Conservation (phyloP, 37 sponge, comb jelly and placozoan genomes). For the Ianthella basta region DNA sequence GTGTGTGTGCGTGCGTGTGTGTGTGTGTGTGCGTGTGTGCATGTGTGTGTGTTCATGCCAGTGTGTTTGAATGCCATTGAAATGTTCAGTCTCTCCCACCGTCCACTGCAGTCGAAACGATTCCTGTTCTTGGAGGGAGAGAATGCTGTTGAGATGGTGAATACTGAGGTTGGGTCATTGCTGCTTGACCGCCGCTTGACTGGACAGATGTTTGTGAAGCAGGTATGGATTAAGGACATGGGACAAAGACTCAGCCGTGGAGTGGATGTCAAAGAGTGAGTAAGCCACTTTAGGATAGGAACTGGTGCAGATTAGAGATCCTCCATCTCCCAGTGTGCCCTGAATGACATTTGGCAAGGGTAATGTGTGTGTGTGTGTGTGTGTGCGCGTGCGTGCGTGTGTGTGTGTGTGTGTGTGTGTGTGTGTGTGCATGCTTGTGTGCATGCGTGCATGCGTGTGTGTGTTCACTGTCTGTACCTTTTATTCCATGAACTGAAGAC, state of each 20-base stretch:
- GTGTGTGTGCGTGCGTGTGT: neutral
- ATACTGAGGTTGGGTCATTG: conserved; percentile 33
- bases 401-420: too few relatives aligned
- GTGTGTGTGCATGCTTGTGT: too few relatives aligned
- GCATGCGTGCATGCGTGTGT: too few relatives aligned
- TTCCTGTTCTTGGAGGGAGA: conserved; percentile 25
- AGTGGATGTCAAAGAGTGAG: conserved; percentile 47
- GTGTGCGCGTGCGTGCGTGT: too few relatives aligned
- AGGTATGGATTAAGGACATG: conserved; percentile 60
- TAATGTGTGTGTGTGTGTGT: too few relatives aligned
- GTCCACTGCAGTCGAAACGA: neutral
- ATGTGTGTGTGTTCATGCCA: neutral
- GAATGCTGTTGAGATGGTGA: conserved; percentile 2
- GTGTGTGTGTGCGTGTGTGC: neutral
- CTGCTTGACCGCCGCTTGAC: conserved; percentile 36
- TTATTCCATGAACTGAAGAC: neutral
- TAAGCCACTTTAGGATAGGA: neutral
- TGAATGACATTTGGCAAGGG: too few relatives aligned
- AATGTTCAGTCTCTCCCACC: too few relatives aligned
- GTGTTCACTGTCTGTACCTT: too few relatives aligned
- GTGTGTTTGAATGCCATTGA: too few relatives aligned
- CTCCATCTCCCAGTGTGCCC: neutral
- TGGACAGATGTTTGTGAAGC: conserved; percentile 57
- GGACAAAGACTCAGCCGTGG: conserved; percentile 34
- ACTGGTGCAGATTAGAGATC: neutral